Conservation (phyloP, 2,113 vertebrate species). For the Phyllopteryx taeniolatus region DNA sequence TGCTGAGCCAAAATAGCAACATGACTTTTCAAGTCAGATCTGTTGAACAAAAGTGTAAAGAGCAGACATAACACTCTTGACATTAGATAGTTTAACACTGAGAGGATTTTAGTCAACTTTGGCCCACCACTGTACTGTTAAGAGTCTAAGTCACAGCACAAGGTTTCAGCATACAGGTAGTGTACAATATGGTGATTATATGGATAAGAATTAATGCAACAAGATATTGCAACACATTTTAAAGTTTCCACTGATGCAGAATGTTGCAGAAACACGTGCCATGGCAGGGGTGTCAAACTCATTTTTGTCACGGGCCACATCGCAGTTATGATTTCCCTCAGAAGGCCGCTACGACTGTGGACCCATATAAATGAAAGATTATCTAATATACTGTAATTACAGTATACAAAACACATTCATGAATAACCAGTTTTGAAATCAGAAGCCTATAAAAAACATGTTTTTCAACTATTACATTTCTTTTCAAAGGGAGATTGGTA, state of each 20-base stretch:
- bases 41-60: slow-evolving; percentile 67
- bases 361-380: too few relatives aligned
- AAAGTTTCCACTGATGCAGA: background rate
- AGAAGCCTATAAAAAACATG: too few relatives aligned
- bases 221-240: background rate
- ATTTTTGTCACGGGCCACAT: too few relatives aligned
- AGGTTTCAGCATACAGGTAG: background rate
- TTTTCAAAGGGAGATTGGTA: too few relatives aligned
- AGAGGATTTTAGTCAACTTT: background rate
- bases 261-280: background rate
- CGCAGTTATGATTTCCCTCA: too few relatives aligned
- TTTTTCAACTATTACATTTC: too few relatives aligned
- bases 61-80: slow-evolving; percentile 51
- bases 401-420: too few relatives aligned
- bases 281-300: background rate
- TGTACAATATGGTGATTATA: background rate
- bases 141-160: background rate
- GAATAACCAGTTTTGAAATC: too few relatives aligned
- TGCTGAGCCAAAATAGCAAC: slow-evolving; percentile 78
- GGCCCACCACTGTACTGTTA: background rate
- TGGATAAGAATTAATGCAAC: background rate
- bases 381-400: too few relatives aligned
- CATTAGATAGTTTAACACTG: background rate
- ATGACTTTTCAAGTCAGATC: slow-evolving; percentile 78
- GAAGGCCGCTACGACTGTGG: too few relatives aligned